phyloP scores from a whole-genome alignment of 2,888 invertebrate genomes.

The Sphaerophoria taeniata region DNA sequence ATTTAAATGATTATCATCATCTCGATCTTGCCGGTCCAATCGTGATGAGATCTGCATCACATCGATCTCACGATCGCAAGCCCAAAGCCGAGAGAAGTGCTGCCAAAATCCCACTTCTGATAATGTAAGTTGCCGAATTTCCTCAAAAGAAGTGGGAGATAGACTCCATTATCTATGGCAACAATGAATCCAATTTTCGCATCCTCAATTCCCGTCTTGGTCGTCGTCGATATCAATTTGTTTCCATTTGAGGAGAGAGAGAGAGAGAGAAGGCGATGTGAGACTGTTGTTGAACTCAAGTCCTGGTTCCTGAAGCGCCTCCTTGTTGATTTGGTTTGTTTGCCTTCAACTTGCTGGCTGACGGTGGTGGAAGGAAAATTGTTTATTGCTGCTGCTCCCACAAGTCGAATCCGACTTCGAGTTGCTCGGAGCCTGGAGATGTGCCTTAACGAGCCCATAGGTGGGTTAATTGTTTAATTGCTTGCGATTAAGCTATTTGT shows the following conservation, averaged over 20 bases:
- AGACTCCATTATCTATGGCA: conserved; percentile 20
- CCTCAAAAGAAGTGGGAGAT: neutral
- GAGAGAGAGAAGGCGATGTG: conserved; percentile 25
- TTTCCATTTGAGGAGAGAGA: conserved; percentile 30
- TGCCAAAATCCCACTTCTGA: conserved; percentile 2
- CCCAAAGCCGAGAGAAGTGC: conserved; percentile 8
- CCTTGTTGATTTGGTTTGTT: neutral
- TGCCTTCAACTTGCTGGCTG: neutral
- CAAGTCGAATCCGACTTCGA: conserved; percentile 22
- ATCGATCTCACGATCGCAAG: conserved; percentile 56
- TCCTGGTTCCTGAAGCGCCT: conserved; percentile 28
- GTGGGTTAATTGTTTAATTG: conserved; percentile 74
- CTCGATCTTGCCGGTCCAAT: neutral
- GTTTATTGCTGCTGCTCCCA: conserved; percentile 63
- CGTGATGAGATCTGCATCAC: conserved; percentile 52
- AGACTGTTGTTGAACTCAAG: conserved; percentile 59
- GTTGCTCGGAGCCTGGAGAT: neutral
- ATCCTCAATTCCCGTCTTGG: neutral
- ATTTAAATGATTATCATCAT: conserved; percentile 58
- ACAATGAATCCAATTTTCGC: conserved; percentile 9
- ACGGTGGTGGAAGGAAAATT: conserved; percentile 31
- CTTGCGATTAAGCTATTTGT: conserved; percentile 74
- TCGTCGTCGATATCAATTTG: conserved; percentile 66
- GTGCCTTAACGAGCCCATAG: conserved; percentile 66
- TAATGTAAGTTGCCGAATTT: neutral